Conservation (phyloP, 2,113 vertebrate species). For the Tonatia bakeri region DNA sequence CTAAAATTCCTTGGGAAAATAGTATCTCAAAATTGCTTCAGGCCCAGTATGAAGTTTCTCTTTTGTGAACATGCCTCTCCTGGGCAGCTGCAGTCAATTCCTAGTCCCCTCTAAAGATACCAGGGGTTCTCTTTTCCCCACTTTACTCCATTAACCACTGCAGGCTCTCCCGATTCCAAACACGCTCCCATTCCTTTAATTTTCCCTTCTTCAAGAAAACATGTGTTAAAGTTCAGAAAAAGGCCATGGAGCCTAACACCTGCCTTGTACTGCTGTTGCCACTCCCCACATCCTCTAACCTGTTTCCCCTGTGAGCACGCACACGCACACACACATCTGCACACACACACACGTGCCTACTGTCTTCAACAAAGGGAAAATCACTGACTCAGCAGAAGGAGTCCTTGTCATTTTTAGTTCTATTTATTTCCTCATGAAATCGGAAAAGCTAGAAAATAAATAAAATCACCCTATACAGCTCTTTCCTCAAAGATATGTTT, state of each 20-base stretch:
- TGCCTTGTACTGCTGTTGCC: too few relatives aligned
- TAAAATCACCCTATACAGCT: background rate
- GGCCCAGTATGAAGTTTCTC: background rate
- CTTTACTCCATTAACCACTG: background rate
- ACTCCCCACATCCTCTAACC: too few relatives aligned
- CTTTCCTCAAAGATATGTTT: background rate
- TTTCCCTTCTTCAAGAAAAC: background rate
- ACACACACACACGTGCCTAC: too few relatives aligned
- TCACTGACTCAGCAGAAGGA: slow-evolving; percentile 1
- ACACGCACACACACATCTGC: accelerated
- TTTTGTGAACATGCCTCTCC: accelerated
- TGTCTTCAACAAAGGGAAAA: slow-evolving; percentile 37
- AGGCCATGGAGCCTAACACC: background rate
- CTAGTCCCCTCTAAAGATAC: background rate
- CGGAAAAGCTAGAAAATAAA: background rate
- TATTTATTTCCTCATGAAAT: background rate
- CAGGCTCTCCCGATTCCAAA: background rate
- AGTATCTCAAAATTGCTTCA: background rate
- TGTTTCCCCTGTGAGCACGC: too few relatives aligned
- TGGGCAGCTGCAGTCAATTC: too few relatives aligned
- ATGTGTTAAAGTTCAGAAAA: background rate
- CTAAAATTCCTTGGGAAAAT: background rate
- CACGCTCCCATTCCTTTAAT: background rate
- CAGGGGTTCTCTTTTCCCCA: too few relatives aligned
- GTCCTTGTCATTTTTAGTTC: background rate